Evolutionary conservation across 2,113 vertebrate genomes (phyloP).

Genomic region (Ptilonorhynchus violaceus): DNA sequence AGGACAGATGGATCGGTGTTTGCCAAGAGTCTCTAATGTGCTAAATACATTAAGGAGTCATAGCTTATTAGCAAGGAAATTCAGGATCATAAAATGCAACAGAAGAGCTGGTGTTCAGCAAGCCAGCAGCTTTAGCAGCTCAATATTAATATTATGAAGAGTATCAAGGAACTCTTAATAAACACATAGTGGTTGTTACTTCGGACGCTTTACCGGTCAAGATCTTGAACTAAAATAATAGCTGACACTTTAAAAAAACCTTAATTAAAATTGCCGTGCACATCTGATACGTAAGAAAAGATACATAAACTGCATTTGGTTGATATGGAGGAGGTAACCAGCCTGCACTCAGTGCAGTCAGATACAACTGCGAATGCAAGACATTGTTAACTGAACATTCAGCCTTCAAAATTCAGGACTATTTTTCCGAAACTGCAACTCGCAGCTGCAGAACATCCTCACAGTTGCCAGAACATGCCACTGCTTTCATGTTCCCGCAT

Average conservation of each 20-base stretch:
- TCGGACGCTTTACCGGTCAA: conserved; percentile 5
- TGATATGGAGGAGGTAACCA: neutral
- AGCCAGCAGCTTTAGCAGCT: conserved; percentile 9
- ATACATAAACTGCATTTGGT: neutral
- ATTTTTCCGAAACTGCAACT: neutral
- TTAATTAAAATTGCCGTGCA: conserved; percentile 8
- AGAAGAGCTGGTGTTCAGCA: conserved; percentile 29
- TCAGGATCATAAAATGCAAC: conserved; percentile 13
- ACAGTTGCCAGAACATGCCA: neutral
- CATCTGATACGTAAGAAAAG: neutral
- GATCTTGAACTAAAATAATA: conserved; percentile 31
- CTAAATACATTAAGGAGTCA: neutral
- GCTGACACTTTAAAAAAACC: conserved; percentile 19
- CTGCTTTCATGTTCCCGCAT: neutral
- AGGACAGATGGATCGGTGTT: neutral
- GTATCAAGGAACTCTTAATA: neutral
- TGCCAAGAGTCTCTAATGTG: neutral
- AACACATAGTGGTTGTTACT: neutral
- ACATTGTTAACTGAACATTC: neutral
- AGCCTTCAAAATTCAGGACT: neutral
- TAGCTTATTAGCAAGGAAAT: conserved; percentile 40
- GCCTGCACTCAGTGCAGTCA: neutral
- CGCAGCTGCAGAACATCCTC: neutral
- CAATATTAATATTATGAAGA: neutral
- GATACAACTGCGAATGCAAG: neutral